Evolutionary conservation across 92 coral and sea anemone species (phyloP).

Genomic region (Montipora capitata): DNA sequence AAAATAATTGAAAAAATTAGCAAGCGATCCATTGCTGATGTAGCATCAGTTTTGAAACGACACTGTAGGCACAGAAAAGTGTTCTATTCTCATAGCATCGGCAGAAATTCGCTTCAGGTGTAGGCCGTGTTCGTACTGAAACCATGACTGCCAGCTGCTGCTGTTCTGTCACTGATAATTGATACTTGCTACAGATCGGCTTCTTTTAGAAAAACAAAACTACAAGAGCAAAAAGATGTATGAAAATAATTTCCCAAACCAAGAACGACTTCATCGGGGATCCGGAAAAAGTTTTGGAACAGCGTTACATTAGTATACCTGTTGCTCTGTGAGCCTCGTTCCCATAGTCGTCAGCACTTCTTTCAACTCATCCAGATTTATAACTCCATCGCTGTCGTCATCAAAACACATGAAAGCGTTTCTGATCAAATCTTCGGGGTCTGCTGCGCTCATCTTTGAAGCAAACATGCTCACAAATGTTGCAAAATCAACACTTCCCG

Average conservation of each 20-base stretch:
- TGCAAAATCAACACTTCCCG: constrained; percentile 68
- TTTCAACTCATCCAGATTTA: constrained; percentile 74
- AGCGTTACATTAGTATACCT: constrained; percentile 44
- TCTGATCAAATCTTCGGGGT: constrained; percentile 73
- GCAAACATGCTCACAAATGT: constrained; percentile 81
- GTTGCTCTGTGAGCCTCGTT: constrained; percentile 75
- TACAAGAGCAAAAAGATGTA: no score
- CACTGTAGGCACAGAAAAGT: no score
- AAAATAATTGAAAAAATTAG: background rate
- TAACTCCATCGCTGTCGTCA: constrained; percentile 77
- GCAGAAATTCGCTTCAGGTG: no score
- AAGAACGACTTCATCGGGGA: no score
- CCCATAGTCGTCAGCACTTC: constrained; percentile 81
- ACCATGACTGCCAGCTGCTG: no score
- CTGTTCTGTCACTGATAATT: no score
- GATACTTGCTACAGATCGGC: no score
- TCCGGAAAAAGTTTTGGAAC: no score
- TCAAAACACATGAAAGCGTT: constrained; percentile 86
- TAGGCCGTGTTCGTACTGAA: no score
- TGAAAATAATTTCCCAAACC: no score
- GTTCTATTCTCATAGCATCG: no score
- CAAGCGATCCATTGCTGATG: background rate
- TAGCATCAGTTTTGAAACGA: background rate
- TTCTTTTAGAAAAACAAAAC: no score
- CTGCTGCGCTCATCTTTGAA: constrained; percentile 71